Conservation (phyloP, 2,113 vertebrate genomes). For the Poecile atricapillus region DNA sequence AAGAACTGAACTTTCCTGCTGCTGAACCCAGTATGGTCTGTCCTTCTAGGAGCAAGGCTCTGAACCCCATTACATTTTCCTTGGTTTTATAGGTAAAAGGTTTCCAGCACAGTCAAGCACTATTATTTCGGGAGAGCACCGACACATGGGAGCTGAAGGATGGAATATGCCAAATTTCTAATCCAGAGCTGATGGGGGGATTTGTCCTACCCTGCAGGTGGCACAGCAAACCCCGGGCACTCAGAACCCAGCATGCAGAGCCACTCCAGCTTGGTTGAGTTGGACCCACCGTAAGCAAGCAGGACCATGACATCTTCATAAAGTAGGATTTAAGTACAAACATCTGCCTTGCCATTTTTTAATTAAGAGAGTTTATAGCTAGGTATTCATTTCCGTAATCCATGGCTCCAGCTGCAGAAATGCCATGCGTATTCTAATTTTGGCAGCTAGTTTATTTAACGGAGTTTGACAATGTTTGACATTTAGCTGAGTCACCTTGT, state of each 20-base stretch:
- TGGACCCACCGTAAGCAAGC: not conserved
- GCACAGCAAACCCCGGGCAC: not conserved
- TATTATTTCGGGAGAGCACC: not conserved
- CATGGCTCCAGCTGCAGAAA: not conserved
- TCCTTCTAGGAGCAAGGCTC: not conserved
- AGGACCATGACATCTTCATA: not conserved
- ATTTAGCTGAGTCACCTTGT: slow-evolving; percentile 55
- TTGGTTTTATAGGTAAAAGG: not conserved
- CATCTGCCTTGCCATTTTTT: slow-evolving; percentile 33
- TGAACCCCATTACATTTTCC: not conserved
- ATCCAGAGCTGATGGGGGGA: not conserved
- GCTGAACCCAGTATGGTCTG: not conserved
- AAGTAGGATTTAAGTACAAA: slow-evolving; percentile 32
- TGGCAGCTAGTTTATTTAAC: slow-evolving; percentile 49
- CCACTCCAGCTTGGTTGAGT: not conserved
- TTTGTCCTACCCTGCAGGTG: not conserved
- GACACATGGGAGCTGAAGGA: fast-evolving
- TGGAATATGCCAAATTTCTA: not conserved
- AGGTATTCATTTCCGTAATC: slow-evolving; percentile 5
- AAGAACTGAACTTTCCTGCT: not conserved
- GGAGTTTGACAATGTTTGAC: slow-evolving; percentile 42
- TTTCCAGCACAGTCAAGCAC: not conserved
- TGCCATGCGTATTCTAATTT: slow-evolving; percentile 29
- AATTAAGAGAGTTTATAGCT: slow-evolving; percentile 15
- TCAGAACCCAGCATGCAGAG: not conserved